Percentiles rank a stretch among this genome's conserved stretches.
Conservation (phyloP, 1,140 invertebrate genomes). For the Papilio glaucus region DNA sequence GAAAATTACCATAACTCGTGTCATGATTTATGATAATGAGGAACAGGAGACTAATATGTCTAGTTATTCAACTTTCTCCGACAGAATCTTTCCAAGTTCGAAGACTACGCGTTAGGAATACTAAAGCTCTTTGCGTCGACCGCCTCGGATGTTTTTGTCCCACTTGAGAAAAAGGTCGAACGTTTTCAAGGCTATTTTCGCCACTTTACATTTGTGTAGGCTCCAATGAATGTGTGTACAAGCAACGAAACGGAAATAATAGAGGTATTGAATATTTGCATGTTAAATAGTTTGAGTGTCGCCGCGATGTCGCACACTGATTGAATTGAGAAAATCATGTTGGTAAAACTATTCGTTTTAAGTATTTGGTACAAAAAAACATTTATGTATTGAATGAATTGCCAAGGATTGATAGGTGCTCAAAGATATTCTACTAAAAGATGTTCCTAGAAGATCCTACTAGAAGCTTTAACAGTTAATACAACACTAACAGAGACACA, state of each 20-base stretch:
- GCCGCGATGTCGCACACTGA: neutral
- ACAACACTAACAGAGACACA: too few relatives aligned
- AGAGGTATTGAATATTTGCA: conserved; percentile 8
- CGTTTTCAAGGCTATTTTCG: conserved; percentile 38
- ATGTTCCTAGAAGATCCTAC: too few relatives aligned
- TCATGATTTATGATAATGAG: conserved; percentile 24
- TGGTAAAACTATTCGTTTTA: too few relatives aligned
- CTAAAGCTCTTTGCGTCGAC: conserved; percentile 1
- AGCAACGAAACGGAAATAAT: conserved; percentile 25
- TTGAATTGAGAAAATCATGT: too few relatives aligned
- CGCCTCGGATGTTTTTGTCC: conserved; percentile 27
- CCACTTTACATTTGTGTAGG: conserved; percentile 30
- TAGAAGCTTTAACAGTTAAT: too few relatives aligned
- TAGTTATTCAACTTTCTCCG: conserved; percentile 34
- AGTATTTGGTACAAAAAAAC: too few relatives aligned
- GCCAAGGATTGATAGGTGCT: too few relatives aligned
- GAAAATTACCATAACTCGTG: conserved; percentile 28
- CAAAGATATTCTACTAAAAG: too few relatives aligned
- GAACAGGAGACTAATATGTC: conserved; percentile 24
- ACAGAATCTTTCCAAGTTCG: conserved; percentile 24
- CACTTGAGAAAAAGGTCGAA: conserved; percentile 28
- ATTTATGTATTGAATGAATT: too few relatives aligned
- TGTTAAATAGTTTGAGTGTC: conserved; percentile 27
- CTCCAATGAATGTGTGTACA: conserved; percentile 1
- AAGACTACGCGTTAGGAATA: conserved; percentile 25